Base-by-base conservation (phyloP, 1,140 invertebrate genomes). In the Drosophila ogumai region DNA sequence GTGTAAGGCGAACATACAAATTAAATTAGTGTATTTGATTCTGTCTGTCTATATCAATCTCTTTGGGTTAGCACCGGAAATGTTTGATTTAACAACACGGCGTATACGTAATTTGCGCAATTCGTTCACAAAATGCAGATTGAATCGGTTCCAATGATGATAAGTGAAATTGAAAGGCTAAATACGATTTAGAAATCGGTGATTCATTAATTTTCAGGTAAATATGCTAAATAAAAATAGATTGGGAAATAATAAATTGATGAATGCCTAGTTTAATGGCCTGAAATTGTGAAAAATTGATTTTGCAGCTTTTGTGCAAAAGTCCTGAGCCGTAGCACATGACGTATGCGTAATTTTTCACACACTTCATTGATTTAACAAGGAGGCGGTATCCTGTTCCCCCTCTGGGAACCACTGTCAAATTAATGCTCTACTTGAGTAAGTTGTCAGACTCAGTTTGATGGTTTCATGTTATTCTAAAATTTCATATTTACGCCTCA, bases 341-440 rank as follows among this genome's bases (percentile, higher is more conserved):
- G 69, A 31, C 67, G 66, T 72, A 43, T 57, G 22, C 36, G 66
- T 72, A 49, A 50, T 59, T 72, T 72, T 72, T 43, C 44, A 31
- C 69, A 72, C 67, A 43, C 54, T 72, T 72, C 69, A 72, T 71
- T 72, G 66, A 72, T 67, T 67, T 69, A 68, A 69, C 43, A 59
- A 36, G 56, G n/a, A 46, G 36, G 15, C 7, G 43, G 15, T 32
- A 10, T 64, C 61, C 55, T 67, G 34, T 38, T 5, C 10, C 43
- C 22, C 19, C 3, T 8, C 52, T 5, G 19, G 43, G 56, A 61
- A 8, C 12, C n/a, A 32, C 17, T n/a, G 17, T 22, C 22, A 49
- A 47, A 61, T 32, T 46, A 72, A 55, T 73, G 64, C 41, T 59
- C 31, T 32, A 17, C 17, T 22, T 31, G 43, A 61, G 36, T 49